Evolutionary conservation across 2,113 vertebrate species (phyloP).

Genomic region (Mirza zaza): DNA sequence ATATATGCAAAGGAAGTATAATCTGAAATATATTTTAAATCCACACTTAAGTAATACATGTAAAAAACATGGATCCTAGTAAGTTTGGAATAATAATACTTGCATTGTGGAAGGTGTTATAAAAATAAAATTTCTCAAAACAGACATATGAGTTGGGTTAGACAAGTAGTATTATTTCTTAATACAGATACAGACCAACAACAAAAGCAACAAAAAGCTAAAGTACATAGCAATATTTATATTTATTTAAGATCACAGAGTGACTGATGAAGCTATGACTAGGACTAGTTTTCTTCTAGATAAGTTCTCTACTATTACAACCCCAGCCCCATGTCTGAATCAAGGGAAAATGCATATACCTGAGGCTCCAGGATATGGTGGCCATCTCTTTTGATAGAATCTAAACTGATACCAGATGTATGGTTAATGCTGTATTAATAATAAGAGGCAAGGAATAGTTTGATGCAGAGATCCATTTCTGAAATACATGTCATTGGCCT

Average conservation of each 20-base stretch:
- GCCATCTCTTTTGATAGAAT: background rate
- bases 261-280: background rate
- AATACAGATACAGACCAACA: background rate
- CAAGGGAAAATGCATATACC: background rate
- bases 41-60: background rate
- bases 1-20: background rate
- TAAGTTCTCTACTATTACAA: background rate
- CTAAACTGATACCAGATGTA: background rate
- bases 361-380: background rate
- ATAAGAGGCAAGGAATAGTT: background rate
- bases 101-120: background rate
- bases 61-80: background rate
- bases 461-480: background rate
- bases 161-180: background rate
- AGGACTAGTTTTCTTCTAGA: background rate
- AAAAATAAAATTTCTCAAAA: slow-evolving; percentile 7
- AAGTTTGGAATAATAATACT: background rate
- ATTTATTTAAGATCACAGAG: background rate
- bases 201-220: background rate
- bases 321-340: background rate
- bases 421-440: background rate
- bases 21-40: background rate
- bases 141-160: background rate
- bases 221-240: background rate
- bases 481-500: background rate